Conservation (phyloP, 2,888 invertebrate species). For the Eupithecia vulgata region DNA sequence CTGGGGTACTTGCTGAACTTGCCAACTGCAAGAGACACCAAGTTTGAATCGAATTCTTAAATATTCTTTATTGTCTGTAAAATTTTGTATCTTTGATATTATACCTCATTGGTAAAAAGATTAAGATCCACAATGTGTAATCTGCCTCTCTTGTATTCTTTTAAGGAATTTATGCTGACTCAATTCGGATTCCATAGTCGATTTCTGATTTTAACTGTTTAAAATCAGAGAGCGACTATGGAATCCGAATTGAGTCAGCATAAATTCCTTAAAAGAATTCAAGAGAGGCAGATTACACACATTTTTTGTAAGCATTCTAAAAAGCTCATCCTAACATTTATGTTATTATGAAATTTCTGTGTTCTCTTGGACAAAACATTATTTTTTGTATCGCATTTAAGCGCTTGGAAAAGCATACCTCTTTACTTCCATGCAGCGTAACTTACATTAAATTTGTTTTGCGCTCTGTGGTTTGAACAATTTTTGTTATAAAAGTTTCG, state of each 20-base stretch:
- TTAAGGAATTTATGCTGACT: not conserved
- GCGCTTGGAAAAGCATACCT: slow-evolving; percentile 52
- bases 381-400: slow-evolving; percentile 41
- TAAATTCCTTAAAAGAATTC: slow-evolving; percentile 2
- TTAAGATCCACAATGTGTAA: slow-evolving; percentile 9
- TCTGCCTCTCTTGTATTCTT: slow-evolving; percentile 16
- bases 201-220: not conserved
- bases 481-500: not conserved
- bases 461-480: slow-evolving; percentile 39
- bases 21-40: slow-evolving; percentile 12
- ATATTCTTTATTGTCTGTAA: not conserved
- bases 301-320: slow-evolving; percentile 20
- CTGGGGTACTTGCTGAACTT: slow-evolving; percentile 33
- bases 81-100: not conserved
- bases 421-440: slow-evolving; percentile 46
- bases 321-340: slow-evolving; percentile 25
- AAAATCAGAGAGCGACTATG: not conserved
- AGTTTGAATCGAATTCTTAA: not conserved
- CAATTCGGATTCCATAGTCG: not conserved
- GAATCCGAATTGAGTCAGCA: not conserved
- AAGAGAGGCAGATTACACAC: slow-evolving; percentile 19
- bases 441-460: slow-evolving; percentile 55
- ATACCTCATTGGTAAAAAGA: not conserved
- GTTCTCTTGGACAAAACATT: slow-evolving; percentile 32
- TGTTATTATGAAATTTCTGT: slow-evolving; percentile 33